phyloP scores from a whole-genome alignment of 2,113 vertebrate species.

The Nannospalax galili region DNA sequence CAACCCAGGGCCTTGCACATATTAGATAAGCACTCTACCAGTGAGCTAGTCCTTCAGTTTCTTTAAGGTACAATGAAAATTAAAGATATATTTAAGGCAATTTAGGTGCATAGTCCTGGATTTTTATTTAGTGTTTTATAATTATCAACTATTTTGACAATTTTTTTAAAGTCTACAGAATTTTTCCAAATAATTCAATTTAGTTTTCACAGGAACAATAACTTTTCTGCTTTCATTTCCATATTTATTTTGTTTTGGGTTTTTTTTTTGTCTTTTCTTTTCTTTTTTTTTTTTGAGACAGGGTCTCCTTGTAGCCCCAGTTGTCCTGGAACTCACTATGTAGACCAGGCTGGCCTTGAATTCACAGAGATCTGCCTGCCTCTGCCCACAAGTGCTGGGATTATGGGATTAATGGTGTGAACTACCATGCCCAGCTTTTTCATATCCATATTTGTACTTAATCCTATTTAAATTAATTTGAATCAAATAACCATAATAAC shows the following conservation, averaged over 20 bases:
- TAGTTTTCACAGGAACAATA: conserved; percentile 16
- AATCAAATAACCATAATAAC: not conserved
- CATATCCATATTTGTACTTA: not conserved
- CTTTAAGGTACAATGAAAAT: not conserved
- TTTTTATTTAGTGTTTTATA: not conserved
- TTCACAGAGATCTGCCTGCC: too few species aligned
- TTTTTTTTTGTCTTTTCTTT: too few species aligned
- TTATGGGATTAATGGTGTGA: too few species aligned
- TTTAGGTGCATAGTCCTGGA: not conserved
- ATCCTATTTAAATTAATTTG: not conserved
- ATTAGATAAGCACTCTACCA: not conserved
- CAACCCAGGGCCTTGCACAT: not conserved
- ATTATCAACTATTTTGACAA: not conserved
- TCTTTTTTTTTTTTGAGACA: too few species aligned
- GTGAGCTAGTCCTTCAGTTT: not conserved
- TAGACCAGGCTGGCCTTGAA: too few species aligned
- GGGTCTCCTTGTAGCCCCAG: too few species aligned
- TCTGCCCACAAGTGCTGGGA: too few species aligned
- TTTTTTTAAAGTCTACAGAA: not conserved
- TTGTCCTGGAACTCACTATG: too few species aligned
- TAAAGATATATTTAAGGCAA: not conserved
- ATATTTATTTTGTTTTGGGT: too few species aligned
- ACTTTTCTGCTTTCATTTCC: not conserved
- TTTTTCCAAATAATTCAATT: conserved; percentile 3
- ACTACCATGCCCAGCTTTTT: too few species aligned